Percentiles rank a stretch among this genome's conserved stretches.
Conservation (phyloP, 2,113 vertebrate genomes). For the Hiodon alosoides region DNA sequence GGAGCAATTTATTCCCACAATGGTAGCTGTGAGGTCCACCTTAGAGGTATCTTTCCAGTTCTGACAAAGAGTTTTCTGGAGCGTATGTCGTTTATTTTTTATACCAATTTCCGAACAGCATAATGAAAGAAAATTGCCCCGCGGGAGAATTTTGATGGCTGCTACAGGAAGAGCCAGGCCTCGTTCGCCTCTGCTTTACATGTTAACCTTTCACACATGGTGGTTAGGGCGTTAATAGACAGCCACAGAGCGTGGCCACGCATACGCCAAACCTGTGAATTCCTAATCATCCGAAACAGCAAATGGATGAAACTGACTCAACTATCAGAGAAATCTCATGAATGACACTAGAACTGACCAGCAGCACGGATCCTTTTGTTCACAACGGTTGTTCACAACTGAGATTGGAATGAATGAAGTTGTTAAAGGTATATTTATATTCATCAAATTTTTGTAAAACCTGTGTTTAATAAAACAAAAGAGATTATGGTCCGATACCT, state of each 20-base stretch:
- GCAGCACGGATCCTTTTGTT: neutral
- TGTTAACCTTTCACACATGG: neutral
- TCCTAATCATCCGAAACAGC: neutral
- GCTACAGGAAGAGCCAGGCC: neutral
- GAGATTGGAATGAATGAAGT: no score
- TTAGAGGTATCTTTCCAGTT: neutral
- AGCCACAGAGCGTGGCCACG: neutral
- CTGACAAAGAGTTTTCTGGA: neutral
- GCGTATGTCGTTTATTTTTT: no score
- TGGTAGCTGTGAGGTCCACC: no score
- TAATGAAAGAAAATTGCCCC: constrained; percentile 6
- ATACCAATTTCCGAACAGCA: neutral
- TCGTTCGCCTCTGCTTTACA: no score
- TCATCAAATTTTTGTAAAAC: neutral
- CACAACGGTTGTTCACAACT: neutral
- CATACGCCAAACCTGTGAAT: neutral
- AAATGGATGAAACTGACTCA: neutral
- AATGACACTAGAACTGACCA: neutral
- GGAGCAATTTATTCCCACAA: no score
- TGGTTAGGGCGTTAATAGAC: neutral
- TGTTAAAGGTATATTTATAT: no score
- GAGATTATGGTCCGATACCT: neutral
- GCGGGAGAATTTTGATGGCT: neutral
- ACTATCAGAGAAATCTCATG: neutral
- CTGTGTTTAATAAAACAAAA: neutral